phyloP scores from a whole-genome alignment of 2,888 invertebrate species.

The Zygaena filipendulae region DNA sequence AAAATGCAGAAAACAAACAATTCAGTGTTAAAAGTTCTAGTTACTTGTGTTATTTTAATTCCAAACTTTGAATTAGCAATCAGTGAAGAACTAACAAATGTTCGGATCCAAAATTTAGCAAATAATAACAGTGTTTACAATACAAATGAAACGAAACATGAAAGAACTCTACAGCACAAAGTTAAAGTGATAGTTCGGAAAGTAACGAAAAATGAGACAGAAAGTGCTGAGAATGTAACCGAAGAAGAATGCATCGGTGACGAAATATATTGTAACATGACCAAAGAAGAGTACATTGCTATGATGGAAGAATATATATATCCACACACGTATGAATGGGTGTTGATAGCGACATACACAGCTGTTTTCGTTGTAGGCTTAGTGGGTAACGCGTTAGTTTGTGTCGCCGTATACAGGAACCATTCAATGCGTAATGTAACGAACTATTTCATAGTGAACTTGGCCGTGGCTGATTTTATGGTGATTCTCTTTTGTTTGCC shows the following conservation, averaged over 20 bases:
- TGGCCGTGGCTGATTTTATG: constrained; percentile 88
- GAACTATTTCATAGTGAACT: constrained; percentile 91
- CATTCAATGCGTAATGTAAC: constrained; percentile 91
- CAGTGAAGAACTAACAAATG: too few species aligned
- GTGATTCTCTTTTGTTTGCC: constrained; percentile 91
- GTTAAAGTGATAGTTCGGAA: too few species aligned
- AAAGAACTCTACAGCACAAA: too few species aligned
- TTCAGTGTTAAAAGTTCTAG: too few species aligned
- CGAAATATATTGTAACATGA: constrained; percentile 51
- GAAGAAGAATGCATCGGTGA: constrained; percentile 45
- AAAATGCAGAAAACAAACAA: too few species aligned
- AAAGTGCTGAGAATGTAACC: constrained; percentile 17
- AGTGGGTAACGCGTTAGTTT: constrained; percentile 88
- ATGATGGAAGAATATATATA: constrained; percentile 73
- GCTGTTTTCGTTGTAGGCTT: constrained; percentile 84
- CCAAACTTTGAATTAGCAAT: too few species aligned
- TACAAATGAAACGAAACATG: too few species aligned
- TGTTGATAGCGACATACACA: constrained; percentile 78
- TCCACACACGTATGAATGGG: constrained; percentile 80
- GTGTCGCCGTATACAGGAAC: constrained; percentile 88
- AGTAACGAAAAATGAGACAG: too few species aligned
- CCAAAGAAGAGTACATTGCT: constrained; percentile 68
- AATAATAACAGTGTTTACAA: too few species aligned
- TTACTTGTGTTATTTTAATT: too few species aligned
- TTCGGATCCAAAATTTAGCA: too few species aligned